Percentiles rank a stretch among this genome's conserved stretches.
These are phyloP conservation scores for Parazoanthus darwini DNA, from an alignment of 92 coral and sea anemone species.

Conservation along the genomic window DNA sequence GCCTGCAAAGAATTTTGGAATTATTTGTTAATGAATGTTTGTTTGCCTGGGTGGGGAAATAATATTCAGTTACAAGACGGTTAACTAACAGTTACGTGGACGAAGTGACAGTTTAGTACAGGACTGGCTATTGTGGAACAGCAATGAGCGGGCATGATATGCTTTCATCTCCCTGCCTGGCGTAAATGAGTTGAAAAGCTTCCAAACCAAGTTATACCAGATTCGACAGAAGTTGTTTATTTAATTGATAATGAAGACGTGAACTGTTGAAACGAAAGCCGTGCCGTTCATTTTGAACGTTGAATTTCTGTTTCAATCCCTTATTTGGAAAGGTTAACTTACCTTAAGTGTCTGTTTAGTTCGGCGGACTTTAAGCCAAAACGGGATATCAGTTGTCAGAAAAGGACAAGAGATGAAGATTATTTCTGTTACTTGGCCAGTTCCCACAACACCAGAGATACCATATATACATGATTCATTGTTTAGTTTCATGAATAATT, in stretches of 20 bases:
- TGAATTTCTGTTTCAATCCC: neutral
- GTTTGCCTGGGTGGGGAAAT: neutral
- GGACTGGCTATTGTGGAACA: neutral
- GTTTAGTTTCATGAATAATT: slow-evolving; percentile 20
- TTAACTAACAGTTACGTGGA: neutral
- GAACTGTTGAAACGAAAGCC: neutral
- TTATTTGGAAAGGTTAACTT: neutral
- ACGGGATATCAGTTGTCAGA: neutral
- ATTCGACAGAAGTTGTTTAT: neutral
- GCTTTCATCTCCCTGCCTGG: neutral
- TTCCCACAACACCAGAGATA: slow-evolving; percentile 6
- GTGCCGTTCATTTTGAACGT: neutral
- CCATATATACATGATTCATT: slow-evolving; percentile 18
- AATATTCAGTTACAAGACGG: neutral
- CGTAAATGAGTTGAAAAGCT: neutral
- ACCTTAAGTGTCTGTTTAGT: neutral
- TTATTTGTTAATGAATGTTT: too few relatives aligned
- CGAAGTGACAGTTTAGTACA: neutral
- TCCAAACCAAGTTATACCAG: neutral
- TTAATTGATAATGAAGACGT: neutral
- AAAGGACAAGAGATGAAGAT: neutral
- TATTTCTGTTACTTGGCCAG: neutral
- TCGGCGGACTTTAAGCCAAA: neutral
- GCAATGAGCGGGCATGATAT: neutral
- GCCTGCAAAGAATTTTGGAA: neutral